phyloP scores from a whole-genome alignment of 2,888 invertebrate genomes.

The Pristionchus japonicus region DNA sequence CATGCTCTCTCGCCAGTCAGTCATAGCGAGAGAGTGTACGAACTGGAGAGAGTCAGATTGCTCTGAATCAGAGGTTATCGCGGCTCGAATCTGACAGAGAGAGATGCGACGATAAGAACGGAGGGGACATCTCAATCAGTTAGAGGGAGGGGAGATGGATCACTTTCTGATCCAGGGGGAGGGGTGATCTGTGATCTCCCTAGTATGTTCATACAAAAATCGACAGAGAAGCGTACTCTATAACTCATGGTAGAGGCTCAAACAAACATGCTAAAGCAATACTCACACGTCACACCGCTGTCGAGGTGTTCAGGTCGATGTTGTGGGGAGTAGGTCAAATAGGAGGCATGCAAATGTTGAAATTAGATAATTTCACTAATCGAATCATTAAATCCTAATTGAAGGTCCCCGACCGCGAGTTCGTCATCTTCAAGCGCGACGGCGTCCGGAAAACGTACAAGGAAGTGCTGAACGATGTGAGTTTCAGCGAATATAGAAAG shows the following conservation, averaged over 20 bases:
- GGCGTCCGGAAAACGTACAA: slow-evolving; percentile 69
- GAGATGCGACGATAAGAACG: background rate
- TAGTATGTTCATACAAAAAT: too few species aligned
- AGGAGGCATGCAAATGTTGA: background rate
- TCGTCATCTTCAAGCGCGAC: slow-evolving; percentile 72
- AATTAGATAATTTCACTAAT: background rate
- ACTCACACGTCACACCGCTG: too few species aligned
- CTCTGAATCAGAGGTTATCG: background rate
- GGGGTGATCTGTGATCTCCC: background rate
- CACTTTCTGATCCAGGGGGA: background rate
- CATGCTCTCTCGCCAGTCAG: too few species aligned
- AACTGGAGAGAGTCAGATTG: too few species aligned
- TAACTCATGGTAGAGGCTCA: too few species aligned
- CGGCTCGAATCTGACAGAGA: slow-evolving; percentile 15
- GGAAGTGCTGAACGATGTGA: slow-evolving; percentile 70
- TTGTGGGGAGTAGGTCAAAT: too few species aligned
- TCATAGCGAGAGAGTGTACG: too few species aligned
- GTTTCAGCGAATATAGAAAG: slow-evolving; percentile 41
- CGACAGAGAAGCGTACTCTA: too few species aligned
- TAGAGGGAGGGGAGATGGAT: background rate
- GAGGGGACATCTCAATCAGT: slow-evolving; percentile 4
- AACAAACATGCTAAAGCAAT: too few species aligned
- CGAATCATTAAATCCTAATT: background rate
- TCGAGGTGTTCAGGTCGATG: too few species aligned
- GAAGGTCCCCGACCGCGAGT: slow-evolving; percentile 70